Evolutionary conservation across 1,140 invertebrate species (phyloP).

Genomic region (Adelges cooleyi): DNA sequence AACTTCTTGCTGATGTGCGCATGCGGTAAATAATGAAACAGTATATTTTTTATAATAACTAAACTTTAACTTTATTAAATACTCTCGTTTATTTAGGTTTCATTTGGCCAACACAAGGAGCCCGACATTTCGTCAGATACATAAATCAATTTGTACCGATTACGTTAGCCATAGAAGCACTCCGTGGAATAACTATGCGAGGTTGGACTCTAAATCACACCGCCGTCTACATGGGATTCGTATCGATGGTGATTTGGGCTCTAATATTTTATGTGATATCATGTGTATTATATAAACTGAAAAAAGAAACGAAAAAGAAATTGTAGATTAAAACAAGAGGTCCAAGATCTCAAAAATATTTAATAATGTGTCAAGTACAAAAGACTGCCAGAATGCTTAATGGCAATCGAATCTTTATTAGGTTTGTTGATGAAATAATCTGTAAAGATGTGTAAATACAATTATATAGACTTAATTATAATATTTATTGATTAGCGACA

Average conservation of each 20-base stretch:
- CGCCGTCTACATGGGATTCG: constrained; percentile 14
- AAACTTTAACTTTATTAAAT: background rate
- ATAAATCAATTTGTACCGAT: constrained; percentile 45
- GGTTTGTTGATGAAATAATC: background rate
- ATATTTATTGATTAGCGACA: background rate
- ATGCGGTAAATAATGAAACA: constrained; percentile 38
- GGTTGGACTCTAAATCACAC: constrained; percentile 1
- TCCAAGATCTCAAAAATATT: constrained; percentile 9
- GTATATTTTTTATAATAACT: background rate
- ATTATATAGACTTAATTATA: constrained; percentile 10
- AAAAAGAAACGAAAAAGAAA: constrained; percentile 11
- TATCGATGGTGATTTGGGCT: constrained; percentile 17
- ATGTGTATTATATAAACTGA: constrained; percentile 7
- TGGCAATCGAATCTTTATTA: constrained; percentile 12
- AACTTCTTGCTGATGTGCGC: constrained; percentile 45
- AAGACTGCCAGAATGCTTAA: constrained; percentile 25
- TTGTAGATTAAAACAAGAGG: background rate
- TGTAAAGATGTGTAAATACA: constrained; percentile 6
- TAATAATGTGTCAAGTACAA: constrained; percentile 25
- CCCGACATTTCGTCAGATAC: constrained; percentile 43
- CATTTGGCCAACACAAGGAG: constrained; percentile 53
- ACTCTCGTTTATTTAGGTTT: constrained; percentile 40
- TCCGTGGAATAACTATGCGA: constrained; percentile 23
- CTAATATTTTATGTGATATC: constrained; percentile 11
- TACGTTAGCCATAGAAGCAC: constrained; percentile 42